Percentiles rank a stretch among this genome's conserved stretches.
Conservation (phyloP, 2,797 vertebrate genomes). For the Sciaenops ocellatus region DNA sequence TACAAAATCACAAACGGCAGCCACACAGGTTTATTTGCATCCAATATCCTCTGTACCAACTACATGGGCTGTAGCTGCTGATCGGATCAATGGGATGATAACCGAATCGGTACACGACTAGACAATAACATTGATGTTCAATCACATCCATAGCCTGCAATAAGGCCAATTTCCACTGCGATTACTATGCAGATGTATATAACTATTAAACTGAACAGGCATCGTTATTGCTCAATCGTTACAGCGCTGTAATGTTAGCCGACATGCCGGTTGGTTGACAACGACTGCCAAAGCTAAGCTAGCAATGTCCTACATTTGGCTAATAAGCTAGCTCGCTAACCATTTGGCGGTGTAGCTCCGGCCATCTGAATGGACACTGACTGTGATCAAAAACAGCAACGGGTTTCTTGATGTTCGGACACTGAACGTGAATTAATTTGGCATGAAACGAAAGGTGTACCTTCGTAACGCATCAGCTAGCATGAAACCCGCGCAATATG, state of each 20-base stretch:
- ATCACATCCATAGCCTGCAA: neutral
- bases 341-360: slow-evolving; percentile 41
- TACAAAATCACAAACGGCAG: neutral
- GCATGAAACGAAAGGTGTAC: neutral
- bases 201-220: fast-evolving
- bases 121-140: slow-evolving; percentile 23
- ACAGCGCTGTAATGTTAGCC: slow-evolving; percentile 10
- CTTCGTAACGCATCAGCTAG: slow-evolving; percentile 37
- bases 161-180: fast-evolving
- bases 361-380: slow-evolving; percentile 33
- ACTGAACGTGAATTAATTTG: neutral
- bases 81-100: slow-evolving; percentile 22
- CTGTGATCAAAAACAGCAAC: neutral
- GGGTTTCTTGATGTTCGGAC: neutral
- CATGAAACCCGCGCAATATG: slow-evolving; percentile 73
- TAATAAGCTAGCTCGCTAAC: slow-evolving; percentile 74
- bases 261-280: slow-evolving; percentile 49
- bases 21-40: neutral
- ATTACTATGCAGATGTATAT: fast-evolving
- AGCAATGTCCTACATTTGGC: slow-evolving; percentile 75
- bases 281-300: slow-evolving; percentile 69
- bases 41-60: too few species aligned
- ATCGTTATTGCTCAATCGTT: neutral
- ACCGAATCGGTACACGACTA: neutral
- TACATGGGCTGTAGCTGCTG: slow-evolving; percentile 1